Evolutionary conservation across 2,113 vertebrate genomes (phyloP).

Genomic region (Campylorhamphus procurvoides): DNA sequence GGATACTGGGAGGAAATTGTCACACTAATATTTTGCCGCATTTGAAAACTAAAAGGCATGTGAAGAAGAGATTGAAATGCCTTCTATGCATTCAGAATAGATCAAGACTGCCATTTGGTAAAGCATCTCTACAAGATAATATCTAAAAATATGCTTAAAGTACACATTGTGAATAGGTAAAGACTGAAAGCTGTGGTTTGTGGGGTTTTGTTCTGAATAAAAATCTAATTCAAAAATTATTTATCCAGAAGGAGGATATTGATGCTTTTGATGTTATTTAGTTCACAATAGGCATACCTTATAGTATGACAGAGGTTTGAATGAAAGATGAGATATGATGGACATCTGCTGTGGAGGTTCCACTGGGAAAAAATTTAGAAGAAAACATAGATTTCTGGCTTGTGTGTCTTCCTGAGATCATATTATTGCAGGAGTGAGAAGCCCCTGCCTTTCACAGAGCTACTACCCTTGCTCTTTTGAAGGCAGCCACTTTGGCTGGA

Average conservation of each 20-base stretch:
- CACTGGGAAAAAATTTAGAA: background rate
- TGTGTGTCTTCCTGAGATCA: background rate
- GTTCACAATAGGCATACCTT: background rate
- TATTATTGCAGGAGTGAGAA: background rate
- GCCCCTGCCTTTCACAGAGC: background rate
- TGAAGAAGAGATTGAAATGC: background rate
- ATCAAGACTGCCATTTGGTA: background rate
- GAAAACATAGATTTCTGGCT: background rate
- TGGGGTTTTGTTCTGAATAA: background rate
- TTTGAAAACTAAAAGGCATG: background rate
- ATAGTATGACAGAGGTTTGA: background rate
- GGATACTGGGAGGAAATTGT: background rate
- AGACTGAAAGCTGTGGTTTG: background rate
- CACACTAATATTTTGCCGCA: background rate
- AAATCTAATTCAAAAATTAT: background rate
- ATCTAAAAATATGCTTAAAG: background rate
- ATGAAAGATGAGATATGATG: background rate
- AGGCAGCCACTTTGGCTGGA: background rate
- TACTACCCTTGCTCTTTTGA: background rate
- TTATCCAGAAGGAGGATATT: background rate
- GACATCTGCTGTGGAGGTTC: background rate
- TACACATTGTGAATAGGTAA: background rate
- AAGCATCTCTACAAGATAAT: background rate
- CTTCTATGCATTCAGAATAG: background rate
- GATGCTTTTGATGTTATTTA: background rate